Evolutionary conservation across 1,140 invertebrate species (phyloP).

Genomic region (Plodia interpunctella): DNA sequence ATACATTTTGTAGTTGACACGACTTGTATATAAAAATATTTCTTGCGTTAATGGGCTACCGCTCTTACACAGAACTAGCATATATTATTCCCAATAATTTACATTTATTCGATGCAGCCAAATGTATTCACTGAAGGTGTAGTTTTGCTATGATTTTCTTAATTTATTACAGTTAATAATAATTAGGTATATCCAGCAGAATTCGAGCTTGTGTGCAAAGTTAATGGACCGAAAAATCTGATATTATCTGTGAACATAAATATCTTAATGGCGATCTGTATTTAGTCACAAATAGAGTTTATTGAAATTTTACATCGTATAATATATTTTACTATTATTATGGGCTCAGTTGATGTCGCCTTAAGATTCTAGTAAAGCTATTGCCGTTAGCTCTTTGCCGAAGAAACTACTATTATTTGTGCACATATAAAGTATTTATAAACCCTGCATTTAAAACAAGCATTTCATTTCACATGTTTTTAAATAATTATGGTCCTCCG

Average conservation of each 20-base stretch:
- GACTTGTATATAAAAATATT: too few relatives aligned
- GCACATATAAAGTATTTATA: neutral
- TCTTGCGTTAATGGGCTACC: too few relatives aligned
- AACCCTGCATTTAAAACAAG: constrained; percentile 33
- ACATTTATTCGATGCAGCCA: neutral
- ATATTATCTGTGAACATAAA: neutral
- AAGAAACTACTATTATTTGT: too few relatives aligned
- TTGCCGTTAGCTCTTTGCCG: too few relatives aligned
- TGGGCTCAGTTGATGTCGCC: too few relatives aligned
- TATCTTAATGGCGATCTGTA: neutral
- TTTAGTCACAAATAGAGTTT: neutral
- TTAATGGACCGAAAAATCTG: neutral
- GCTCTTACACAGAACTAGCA: too few relatives aligned
- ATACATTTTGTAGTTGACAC: too few relatives aligned
- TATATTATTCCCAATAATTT: too few relatives aligned
- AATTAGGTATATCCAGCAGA: too few relatives aligned
- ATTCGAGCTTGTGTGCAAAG: neutral
- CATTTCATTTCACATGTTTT: constrained; percentile 22
- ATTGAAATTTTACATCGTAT: neutral
- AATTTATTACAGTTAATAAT: neutral
- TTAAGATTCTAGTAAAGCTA: too few relatives aligned
- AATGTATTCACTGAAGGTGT: neutral
- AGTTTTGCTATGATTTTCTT: neutral
- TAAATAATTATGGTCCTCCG: neutral
- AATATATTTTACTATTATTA: too few relatives aligned